phyloP scores from a whole-genome alignment of 2,113 vertebrate genomes.

The Spermophilus dauricus region DNA sequence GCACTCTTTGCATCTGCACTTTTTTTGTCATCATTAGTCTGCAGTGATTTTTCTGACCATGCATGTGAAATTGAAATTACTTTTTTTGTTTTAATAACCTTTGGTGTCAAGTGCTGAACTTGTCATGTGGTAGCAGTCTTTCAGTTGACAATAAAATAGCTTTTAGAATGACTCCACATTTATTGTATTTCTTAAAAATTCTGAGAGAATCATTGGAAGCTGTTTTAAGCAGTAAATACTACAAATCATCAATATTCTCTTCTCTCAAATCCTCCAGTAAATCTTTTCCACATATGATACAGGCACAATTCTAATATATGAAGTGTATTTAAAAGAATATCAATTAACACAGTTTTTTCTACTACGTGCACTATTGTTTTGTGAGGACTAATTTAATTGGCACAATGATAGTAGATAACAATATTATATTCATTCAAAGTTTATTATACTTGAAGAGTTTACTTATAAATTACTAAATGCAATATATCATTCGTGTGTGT shows the following conservation, averaged over 20 bases:
- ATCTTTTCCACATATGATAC: neutral
- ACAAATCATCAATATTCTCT: neutral
- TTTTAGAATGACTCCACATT: neutral
- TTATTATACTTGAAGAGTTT: neutral
- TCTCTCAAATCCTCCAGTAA: neutral
- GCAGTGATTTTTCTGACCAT: neutral
- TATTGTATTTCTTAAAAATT: neutral
- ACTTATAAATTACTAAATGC: conserved; percentile 17
- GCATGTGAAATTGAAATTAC: neutral
- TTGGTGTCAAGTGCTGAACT: neutral
- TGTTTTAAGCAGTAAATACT: neutral
- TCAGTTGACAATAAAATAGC: neutral
- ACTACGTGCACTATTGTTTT: neutral
- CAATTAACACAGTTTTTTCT: neutral
- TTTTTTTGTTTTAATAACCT: neutral
- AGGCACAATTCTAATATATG: neutral
- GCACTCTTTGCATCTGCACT: neutral
- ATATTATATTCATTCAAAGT: neutral
- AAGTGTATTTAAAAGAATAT: neutral
- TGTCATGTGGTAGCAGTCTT: neutral
- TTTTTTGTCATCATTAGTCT: neutral
- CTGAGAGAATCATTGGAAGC: neutral
- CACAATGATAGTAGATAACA: neutral
- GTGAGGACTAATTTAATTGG: neutral
- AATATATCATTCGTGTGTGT: neutral